Evolutionary conservation across 2,888 invertebrate genomes (phyloP).

Genomic region (Netelia fuscicornis): DNA sequence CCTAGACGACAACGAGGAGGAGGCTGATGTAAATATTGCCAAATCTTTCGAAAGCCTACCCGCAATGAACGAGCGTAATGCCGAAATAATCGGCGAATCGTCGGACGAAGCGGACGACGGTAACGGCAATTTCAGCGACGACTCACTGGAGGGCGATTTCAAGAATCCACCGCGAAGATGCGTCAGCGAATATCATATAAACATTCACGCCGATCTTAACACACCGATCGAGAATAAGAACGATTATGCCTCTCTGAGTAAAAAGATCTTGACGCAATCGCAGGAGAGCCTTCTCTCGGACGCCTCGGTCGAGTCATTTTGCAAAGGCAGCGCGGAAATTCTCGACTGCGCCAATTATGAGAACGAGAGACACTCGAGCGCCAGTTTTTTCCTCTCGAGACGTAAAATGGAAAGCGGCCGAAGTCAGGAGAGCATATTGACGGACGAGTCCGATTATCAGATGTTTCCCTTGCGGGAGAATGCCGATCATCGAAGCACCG

Average conservation of each 20-base stretch:
- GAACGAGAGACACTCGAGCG: slow-evolving; percentile 86
- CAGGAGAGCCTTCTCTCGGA: slow-evolving; percentile 83
- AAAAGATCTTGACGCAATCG: slow-evolving; percentile 77
- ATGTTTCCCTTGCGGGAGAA: slow-evolving; percentile 85
- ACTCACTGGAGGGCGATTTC: slow-evolving; percentile 90
- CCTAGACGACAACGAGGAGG: slow-evolving; percentile 85
- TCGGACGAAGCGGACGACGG: slow-evolving; percentile 84
- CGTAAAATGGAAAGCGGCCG: slow-evolving; percentile 88
- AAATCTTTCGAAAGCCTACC: slow-evolving; percentile 83
- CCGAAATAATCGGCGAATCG: slow-evolving; percentile 75
- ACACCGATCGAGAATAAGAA: slow-evolving; percentile 74
- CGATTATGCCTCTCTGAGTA: slow-evolving; percentile 72
- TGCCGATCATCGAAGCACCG: slow-evolving; percentile 91
- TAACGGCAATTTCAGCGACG: slow-evolving; percentile 91
- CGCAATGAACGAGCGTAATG: slow-evolving; percentile 79
- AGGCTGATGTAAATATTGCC: slow-evolving; percentile 75
- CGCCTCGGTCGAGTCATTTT: slow-evolving; percentile 81
- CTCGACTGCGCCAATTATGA: slow-evolving; percentile 81
- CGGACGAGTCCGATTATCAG: slow-evolving; percentile 90
- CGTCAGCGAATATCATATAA: slow-evolving; percentile 92
- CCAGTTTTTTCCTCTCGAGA: slow-evolving; percentile 92
- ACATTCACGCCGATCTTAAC: slow-evolving; percentile 81
- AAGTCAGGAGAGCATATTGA: slow-evolving; percentile 92
- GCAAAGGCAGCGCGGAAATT: slow-evolving; percentile 80
- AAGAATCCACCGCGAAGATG: slow-evolving; percentile 88